Evolutionary conservation across 2,888 invertebrate species (phyloP).

Genomic region (Microctonus brassicae): DNA sequence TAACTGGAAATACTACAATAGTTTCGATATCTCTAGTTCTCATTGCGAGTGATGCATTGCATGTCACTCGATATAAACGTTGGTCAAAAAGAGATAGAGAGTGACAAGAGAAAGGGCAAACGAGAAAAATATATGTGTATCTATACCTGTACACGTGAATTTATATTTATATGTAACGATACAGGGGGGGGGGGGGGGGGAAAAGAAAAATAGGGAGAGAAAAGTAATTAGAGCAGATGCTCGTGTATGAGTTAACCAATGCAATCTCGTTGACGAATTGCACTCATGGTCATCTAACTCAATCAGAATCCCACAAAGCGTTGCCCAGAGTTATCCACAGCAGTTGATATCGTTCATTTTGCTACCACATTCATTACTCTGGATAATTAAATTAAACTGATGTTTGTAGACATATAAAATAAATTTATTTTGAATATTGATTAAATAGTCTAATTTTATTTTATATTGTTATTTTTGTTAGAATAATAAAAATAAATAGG

Average conservation of each 20-base stretch:
- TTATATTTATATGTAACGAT: too few species aligned
- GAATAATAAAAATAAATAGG: too few species aligned
- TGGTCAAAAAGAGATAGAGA: background rate
- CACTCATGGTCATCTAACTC: constrained; percentile 44
- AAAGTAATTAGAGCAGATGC: constrained; percentile 51
- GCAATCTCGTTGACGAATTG: constrained; percentile 50
- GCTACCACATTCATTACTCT: background rate
- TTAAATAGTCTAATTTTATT: background rate
- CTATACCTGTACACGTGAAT: too few species aligned
- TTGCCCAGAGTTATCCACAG: constrained; percentile 38
- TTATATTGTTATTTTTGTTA: too few species aligned
- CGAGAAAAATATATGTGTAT: background rate
- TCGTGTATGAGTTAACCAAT: constrained; percentile 44
- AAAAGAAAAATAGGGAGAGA: constrained; percentile 11
- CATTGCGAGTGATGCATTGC: background rate
- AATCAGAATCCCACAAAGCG: constrained; percentile 54
- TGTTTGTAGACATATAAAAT: background rate
- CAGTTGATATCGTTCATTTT: constrained; percentile 9
- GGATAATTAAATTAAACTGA: background rate
- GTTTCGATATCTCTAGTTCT: background rate
- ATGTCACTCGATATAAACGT: constrained; percentile 1
- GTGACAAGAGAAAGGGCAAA: background rate
- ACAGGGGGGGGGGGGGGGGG: background rate
- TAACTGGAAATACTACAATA: background rate
- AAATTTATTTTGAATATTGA: background rate